Evolutionary conservation across 2,797 vertebrate species (phyloP).

Genomic region (Tiaroga cobitis): DNA sequence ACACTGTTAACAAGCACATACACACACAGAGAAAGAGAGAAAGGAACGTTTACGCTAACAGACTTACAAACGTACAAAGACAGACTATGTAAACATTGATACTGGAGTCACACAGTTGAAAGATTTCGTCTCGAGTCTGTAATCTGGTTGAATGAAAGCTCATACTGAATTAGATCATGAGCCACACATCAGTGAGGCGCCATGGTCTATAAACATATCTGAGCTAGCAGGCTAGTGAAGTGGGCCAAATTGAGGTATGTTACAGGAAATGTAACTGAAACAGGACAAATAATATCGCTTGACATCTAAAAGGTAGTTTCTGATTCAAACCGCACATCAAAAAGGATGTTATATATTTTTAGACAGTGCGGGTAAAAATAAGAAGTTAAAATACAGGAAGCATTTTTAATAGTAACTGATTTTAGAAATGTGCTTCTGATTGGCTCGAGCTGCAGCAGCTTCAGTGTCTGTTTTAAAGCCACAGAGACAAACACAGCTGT

Average conservation of each 20-base stretch:
- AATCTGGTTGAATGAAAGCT: not conserved
- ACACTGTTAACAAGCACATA: constrained; percentile 24
- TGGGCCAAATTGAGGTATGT: not conserved
- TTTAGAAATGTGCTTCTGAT: not conserved
- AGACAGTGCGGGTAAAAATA: not conserved
- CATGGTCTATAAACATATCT: not conserved
- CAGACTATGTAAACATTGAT: constrained; percentile 23
- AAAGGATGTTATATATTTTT: not conserved
- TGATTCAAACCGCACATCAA: not conserved
- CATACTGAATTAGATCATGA: constrained; percentile 19
- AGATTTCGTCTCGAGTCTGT: not conserved
- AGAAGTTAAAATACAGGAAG: constrained; percentile 15
- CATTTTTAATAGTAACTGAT: not conserved
- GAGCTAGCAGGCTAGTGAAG: not conserved
- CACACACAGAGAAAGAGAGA: not conserved
- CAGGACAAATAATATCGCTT: not conserved
- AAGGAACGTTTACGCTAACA: not conserved
- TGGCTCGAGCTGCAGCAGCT: not conserved
- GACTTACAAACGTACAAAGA: constrained; percentile 19
- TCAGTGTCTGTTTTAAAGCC: not conserved
- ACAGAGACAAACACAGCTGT: constrained; percentile 11
- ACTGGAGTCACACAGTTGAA: constrained; percentile 19
- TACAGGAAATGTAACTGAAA: not conserved
- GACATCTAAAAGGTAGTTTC: not conserved
- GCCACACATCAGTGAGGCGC: constrained; percentile 19